phyloP scores from a whole-genome alignment of 1,140 invertebrate genomes.

The Drosophila serrata region DNA sequence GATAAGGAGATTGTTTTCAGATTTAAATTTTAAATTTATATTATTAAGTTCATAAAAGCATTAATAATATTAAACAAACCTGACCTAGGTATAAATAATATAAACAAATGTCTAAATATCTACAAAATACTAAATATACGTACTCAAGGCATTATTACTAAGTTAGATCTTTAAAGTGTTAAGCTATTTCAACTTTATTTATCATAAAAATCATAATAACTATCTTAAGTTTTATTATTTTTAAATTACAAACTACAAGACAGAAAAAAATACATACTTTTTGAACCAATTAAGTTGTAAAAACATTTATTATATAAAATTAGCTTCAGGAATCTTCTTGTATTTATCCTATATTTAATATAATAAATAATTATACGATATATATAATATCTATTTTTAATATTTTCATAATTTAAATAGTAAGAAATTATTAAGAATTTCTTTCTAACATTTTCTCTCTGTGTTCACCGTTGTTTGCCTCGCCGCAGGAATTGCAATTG shows the following conservation, averaged over 20 bases:
- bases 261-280: background rate
- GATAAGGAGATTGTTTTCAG: background rate
- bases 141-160: background rate
- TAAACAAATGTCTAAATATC: background rate
- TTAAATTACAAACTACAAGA: background rate
- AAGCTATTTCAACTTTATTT: rapidly evolving
- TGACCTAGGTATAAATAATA: background rate
- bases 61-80: background rate
- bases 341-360: too few relatives aligned
- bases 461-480: slow-evolving; percentile 4
- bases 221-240: background rate
- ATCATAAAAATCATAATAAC: background rate
- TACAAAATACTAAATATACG: background rate
- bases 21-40: background rate
- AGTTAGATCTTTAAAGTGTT: background rate
- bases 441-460: background rate
- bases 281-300: background rate
- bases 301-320: background rate
- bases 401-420: too few relatives aligned
- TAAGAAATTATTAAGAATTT: background rate
- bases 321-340: too few relatives aligned
- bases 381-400: too few relatives aligned
- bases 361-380: too few relatives aligned
- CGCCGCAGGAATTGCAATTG: slow-evolving; percentile 25
- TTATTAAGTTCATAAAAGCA: background rate